phyloP scores from a whole-genome alignment of 2,113 vertebrate genomes.

The Myotis yumanensis region DNA sequence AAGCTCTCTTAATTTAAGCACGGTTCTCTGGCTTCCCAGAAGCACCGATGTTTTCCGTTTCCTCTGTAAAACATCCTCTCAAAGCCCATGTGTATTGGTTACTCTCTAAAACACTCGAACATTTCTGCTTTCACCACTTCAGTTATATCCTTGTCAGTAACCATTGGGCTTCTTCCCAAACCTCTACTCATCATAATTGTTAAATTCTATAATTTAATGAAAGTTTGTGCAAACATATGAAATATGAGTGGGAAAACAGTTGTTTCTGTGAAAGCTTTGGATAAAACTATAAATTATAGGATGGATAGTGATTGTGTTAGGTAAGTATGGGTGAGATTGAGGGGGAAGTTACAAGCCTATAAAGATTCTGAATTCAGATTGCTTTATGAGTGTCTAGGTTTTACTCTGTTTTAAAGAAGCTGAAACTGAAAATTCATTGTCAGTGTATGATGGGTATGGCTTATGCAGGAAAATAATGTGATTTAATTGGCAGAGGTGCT shows the following conservation, averaged over 20 bases:
- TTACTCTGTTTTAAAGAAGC: neutral
- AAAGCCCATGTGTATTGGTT: neutral
- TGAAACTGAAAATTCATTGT: neutral
- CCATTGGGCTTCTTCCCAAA: neutral
- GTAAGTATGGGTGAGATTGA: neutral
- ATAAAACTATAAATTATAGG: neutral
- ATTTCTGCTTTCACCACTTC: neutral
- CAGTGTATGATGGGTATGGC: neutral
- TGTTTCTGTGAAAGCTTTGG: neutral
- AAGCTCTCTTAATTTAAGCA: neutral
- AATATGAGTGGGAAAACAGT: neutral
- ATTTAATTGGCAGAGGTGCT: neutral
- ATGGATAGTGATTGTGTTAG: neutral
- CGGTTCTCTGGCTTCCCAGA: neutral
- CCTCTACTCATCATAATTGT: neutral
- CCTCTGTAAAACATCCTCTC: neutral
- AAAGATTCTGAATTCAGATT: constrained; percentile 21
- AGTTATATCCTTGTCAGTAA: neutral
- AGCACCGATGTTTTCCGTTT: neutral
- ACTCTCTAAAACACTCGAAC: neutral
- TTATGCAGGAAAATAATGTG: neutral
- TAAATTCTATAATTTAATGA: neutral
- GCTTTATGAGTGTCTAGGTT: neutral
- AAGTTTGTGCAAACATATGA: neutral
- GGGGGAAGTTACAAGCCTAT: neutral